Evolutionary conservation across 2,113 vertebrate genomes (phyloP).

Genomic region (Melospiza georgiana): DNA sequence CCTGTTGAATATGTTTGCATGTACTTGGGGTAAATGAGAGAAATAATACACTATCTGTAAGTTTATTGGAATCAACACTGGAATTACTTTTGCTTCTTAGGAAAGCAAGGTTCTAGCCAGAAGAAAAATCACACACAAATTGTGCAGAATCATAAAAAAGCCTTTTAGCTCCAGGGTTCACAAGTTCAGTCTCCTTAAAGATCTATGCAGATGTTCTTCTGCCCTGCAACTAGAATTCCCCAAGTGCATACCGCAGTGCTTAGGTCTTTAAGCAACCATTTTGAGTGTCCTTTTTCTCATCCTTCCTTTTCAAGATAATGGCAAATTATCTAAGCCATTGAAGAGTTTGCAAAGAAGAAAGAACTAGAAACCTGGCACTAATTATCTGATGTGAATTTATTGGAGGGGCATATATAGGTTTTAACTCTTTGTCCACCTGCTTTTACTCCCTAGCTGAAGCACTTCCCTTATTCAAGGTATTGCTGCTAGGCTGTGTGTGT

Average conservation of each 20-base stretch:
- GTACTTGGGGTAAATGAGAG: not conserved
- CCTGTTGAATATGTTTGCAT: not conserved
- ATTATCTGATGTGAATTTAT: not conserved
- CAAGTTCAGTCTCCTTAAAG: conserved; percentile 9
- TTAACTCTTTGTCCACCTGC: not conserved
- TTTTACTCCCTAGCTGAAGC: not conserved
- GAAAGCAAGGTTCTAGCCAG: not conserved
- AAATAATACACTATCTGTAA: not conserved
- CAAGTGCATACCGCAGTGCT: not conserved
- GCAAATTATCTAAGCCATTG: not conserved
- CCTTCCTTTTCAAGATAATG: not conserved
- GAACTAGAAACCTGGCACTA: not conserved
- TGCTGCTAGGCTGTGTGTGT: not conserved
- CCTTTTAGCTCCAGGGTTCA: not conserved
- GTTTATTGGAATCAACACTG: not conserved
- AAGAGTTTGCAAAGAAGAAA: not conserved
- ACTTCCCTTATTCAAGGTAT: not conserved
- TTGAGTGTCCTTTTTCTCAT: not conserved
- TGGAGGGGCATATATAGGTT: not conserved
- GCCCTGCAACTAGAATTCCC: not conserved
- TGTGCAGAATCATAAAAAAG: conserved; percentile 1
- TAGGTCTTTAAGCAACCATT: not conserved
- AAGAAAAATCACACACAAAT: not conserved
- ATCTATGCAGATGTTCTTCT: not conserved
- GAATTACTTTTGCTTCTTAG: not conserved